Evolutionary conservation across 2,113 vertebrate species (phyloP).

Genomic region (Pimephales promelas): DNA sequence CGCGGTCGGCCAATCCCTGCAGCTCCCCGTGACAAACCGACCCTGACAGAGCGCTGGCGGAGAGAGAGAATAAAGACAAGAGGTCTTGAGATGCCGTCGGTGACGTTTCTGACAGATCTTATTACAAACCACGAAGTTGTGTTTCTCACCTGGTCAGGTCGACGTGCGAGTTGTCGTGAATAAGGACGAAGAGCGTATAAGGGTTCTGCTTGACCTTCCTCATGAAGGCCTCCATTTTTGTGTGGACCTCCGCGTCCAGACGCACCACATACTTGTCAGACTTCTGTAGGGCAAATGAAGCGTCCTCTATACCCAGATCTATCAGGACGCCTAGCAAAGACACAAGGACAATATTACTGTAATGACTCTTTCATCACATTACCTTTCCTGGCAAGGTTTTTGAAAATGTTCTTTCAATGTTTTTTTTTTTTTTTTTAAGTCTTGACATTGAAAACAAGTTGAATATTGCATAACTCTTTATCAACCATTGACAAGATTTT

Average conservation of each 20-base stretch:
- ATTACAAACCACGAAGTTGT: neutral
- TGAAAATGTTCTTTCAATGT: neutral
- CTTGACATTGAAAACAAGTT: neutral
- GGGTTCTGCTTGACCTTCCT: constrained; percentile 94
- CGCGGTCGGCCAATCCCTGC: constrained; percentile 92
- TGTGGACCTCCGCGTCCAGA: constrained; percentile 88
- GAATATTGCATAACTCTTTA: neutral
- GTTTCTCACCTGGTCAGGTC: constrained; percentile 90
- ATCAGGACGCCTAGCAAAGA: constrained; percentile 86
- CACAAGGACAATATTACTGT: constrained; percentile 11
- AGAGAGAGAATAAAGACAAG: constrained; percentile 34
- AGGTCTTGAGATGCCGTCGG: neutral
- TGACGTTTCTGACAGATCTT: neutral
- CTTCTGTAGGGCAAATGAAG: constrained; percentile 79
- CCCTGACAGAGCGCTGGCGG: constrained; percentile 80
- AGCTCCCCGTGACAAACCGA: constrained; percentile 91
- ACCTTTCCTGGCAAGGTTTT: neutral
- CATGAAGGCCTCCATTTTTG: constrained; percentile 95
- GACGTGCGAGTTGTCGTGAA: constrained; percentile 94
- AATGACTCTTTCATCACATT: neutral
- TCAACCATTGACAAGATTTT: too few relatives aligned
- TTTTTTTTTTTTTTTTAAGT: neutral
- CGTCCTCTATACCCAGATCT: constrained; percentile 93
- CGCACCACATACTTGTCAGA: constrained; percentile 93
- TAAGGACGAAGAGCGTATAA: constrained; percentile 94